phyloP scores from a whole-genome alignment of 2,797 vertebrate genomes.

The Sandelia bainsii region DNA sequence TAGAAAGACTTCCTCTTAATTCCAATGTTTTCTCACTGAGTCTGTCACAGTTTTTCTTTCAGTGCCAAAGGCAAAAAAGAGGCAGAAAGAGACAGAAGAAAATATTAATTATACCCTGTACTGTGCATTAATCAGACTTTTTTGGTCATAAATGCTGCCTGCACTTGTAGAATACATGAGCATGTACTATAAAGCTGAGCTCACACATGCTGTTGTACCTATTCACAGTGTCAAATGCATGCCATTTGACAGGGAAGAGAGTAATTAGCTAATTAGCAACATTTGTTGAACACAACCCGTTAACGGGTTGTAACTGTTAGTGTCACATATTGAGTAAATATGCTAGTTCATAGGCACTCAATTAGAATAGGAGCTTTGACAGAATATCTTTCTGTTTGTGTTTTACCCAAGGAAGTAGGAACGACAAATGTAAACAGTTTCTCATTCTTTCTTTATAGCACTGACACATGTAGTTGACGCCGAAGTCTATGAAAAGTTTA shows the following conservation, averaged over 20 bases:
- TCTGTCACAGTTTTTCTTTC: constrained; percentile 33
- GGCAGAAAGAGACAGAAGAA: constrained; percentile 32
- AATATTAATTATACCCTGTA: constrained; percentile 51
- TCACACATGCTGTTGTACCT: constrained; percentile 51
- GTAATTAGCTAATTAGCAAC: constrained; percentile 80
- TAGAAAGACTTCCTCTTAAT: constrained; percentile 16
- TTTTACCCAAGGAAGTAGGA: constrained; percentile 40
- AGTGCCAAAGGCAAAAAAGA: constrained; percentile 22
- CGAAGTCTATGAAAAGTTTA: constrained; percentile 52
- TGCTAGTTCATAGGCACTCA: constrained; percentile 46
- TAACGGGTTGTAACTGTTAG: constrained; percentile 61
- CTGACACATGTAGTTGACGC: constrained; percentile 43
- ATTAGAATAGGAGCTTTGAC: constrained; percentile 46
- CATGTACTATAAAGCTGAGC: constrained; percentile 38
- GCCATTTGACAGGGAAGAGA: constrained; percentile 72
- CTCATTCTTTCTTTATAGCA: constrained; percentile 24
- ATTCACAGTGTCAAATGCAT: constrained; percentile 45
- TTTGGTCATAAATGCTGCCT: constrained; percentile 44
- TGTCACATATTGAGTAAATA: constrained; percentile 70
- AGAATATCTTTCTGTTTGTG: constrained; percentile 37
- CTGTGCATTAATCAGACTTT: constrained; percentile 50
- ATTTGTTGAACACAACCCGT: constrained; percentile 69
- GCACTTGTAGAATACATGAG: constrained; percentile 33
- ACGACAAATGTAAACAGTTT: constrained; percentile 56
- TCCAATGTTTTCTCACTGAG: constrained; percentile 20